Percentiles rank a stretch among this genome's conserved stretches.
Evolutionary conservation across 2,888 invertebrate species (phyloP).

Genomic region (Lissonota sp.): DNA sequence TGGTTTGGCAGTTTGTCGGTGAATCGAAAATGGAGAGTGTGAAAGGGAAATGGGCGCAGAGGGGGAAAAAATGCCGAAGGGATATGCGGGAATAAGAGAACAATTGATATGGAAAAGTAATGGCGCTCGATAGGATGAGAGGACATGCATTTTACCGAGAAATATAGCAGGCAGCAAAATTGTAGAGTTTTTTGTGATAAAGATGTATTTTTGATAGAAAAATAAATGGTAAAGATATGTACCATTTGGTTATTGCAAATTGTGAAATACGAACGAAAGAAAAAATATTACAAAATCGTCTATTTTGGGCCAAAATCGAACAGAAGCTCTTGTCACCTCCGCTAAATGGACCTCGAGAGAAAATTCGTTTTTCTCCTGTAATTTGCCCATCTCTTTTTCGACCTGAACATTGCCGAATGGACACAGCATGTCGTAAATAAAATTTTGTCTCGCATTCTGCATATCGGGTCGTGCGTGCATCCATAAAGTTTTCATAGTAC

Average conservation of each 20-base stretch:
- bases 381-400: slow-evolving; percentile 40
- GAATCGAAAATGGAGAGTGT: slow-evolving; percentile 20
- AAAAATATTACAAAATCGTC: slow-evolving; percentile 13
- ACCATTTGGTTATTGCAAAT: too few species aligned
- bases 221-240: too few species aligned
- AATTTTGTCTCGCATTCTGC: not conserved
- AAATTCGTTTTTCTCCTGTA: slow-evolving; percentile 36
- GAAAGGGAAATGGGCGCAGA: not conserved
- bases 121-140: slow-evolving; percentile 28
- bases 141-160: slow-evolving; percentile 34
- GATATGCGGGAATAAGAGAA: not conserved
- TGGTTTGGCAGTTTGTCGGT: slow-evolving; percentile 45
- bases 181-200: too few species aligned
- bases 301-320: slow-evolving; percentile 33
- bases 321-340: slow-evolving; percentile 35
- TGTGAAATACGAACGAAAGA: not conserved
- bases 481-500: not conserved
- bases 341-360: slow-evolving; percentile 39
- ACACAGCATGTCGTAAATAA: slow-evolving; percentile 17
- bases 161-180: slow-evolving; percentile 1
- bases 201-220: too few species aligned
- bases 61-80: slow-evolving; percentile 1
- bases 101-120: slow-evolving; percentile 49
- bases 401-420: not conserved
- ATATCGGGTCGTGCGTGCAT: not conserved